Evolutionary conservation across 1,140 invertebrate species (phyloP).

Genomic region (Lepidurus couesii): DNA sequence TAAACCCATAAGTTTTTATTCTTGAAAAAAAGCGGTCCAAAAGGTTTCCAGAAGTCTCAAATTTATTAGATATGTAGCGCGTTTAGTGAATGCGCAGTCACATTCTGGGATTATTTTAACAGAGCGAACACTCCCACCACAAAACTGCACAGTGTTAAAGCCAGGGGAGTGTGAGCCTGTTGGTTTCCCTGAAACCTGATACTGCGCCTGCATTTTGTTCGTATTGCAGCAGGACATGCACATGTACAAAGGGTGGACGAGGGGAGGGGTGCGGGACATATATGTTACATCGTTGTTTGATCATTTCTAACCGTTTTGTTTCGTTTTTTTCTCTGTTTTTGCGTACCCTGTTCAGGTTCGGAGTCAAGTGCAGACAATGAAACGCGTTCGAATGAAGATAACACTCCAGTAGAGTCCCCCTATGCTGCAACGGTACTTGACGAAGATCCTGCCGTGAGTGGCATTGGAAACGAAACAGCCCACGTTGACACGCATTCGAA

Average conservation of each 20-base stretch:
- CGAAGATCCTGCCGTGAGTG: not conserved
- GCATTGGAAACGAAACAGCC: not conserved
- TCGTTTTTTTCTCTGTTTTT: not conserved
- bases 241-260: not conserved
- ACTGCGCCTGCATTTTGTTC: not conserved
- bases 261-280: not conserved
- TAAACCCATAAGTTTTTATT: constrained; percentile 22
- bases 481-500: constrained; percentile 1
- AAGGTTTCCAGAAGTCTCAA: not conserved
- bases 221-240: not conserved
- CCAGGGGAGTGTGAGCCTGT: not conserved
- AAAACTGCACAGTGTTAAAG: not conserved
- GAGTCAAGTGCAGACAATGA: not conserved
- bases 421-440: not conserved
- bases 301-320: not conserved
- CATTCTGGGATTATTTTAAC: not conserved
- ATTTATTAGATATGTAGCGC: not conserved
- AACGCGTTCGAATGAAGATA: not conserved
- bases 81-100: not conserved
- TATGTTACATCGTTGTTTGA: not conserved
- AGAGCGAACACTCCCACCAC: not conserved
- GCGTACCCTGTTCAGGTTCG: not conserved
- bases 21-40: not conserved
- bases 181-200: constrained; percentile 9
- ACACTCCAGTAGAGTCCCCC: not conserved